Evolutionary conservation across 1,140 invertebrate species (phyloP).

Genomic region (Meteorus sp.): DNA sequence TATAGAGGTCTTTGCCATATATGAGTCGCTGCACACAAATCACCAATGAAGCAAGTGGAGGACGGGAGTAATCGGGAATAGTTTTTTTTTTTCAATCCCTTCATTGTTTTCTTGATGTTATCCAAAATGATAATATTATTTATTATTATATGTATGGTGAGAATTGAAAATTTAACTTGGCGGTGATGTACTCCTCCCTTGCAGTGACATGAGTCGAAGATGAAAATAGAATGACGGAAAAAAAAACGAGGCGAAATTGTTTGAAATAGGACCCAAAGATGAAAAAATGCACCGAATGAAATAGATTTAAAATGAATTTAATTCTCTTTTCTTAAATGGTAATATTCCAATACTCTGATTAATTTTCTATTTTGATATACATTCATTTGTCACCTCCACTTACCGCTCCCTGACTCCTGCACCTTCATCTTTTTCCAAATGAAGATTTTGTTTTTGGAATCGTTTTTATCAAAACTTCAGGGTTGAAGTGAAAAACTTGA

Average conservation of each 20-base stretch:
- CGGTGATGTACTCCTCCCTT: no score
- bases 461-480: background rate
- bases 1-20: constrained; percentile 48
- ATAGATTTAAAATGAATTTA: constrained; percentile 15
- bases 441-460: no score
- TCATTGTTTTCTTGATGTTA: no score
- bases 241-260: background rate
- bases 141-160: no score
- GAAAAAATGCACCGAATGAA: background rate
- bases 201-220: no score
- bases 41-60: background rate
- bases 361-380: no score
- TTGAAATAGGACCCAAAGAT: constrained; percentile 45
- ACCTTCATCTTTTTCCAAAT: no score
- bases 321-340: constrained; percentile 23
- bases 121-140: no score
- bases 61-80: background rate
- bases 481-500: constrained; percentile 25
- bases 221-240: no score
- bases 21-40: background rate
- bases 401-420: no score
- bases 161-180: no score
- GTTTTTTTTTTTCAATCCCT: constrained; percentile 15
- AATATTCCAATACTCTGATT: constrained; percentile 1
- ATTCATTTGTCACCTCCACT: no score